A percentile compares a stretch with the other conserved stretches of the same genome.
These are phyloP conservation scores for Pseudopipra pipra DNA, from an alignment of 2,113 vertebrate genomes.

Conservation along the genomic window DNA sequence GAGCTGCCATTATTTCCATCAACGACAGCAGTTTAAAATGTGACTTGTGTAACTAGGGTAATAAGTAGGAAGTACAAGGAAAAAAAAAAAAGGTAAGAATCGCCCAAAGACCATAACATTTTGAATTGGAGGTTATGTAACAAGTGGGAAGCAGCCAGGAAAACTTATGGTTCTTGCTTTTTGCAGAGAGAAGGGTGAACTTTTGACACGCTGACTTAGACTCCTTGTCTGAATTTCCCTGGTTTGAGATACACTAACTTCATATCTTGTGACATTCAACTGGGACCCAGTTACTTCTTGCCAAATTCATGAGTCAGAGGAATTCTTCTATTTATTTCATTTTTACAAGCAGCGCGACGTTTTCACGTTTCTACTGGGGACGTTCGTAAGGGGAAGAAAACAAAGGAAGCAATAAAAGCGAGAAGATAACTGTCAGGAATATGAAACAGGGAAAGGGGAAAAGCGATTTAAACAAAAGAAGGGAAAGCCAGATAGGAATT, in stretches of 20 bases:
- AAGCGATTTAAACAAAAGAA: neutral
- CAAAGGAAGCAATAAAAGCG: neutral
- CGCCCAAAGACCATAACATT: neutral
- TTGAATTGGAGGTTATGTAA: neutral
- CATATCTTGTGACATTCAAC: neutral
- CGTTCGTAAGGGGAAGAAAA: neutral
- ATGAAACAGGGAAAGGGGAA: neutral
- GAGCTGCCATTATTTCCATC: conserved; percentile 36
- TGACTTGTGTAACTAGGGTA: neutral
- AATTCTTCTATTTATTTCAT: neutral
- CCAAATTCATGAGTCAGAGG: neutral
- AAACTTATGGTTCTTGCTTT: neutral
- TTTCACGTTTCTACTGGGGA: neutral
- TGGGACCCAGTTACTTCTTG: neutral
- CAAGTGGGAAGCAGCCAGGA: neutral
- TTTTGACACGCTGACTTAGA: neutral
- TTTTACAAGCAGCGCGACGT: neutral
- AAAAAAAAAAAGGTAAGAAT: neutral
- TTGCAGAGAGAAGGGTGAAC: neutral
- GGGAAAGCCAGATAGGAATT: neutral
- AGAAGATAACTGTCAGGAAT: neutral
- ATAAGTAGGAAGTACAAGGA: neutral
- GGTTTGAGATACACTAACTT: neutral
- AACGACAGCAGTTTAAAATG: neutral
- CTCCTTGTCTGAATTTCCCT: neutral